Percentiles rank a stretch among this genome's conserved stretches.
Conservation (phyloP, 92 coral and sea anemone genomes). For the Palythoa heliodiscus region DNA sequence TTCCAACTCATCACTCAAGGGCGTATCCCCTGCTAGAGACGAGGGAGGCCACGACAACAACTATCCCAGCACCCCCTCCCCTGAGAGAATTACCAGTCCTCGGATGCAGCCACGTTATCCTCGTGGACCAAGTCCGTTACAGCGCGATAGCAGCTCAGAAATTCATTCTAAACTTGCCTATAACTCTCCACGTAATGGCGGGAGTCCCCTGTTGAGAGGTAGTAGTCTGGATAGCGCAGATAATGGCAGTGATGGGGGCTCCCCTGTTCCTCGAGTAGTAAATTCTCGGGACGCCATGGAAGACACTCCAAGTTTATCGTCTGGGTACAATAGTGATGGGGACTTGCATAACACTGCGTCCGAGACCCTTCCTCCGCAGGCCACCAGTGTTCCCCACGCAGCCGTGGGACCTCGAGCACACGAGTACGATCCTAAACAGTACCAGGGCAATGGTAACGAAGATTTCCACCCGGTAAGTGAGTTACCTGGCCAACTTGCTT, state of each 20-base stretch:
- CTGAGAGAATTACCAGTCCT: slow-evolving; percentile 29
- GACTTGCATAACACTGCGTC: slow-evolving; percentile 59
- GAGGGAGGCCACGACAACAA: slow-evolving; percentile 35
- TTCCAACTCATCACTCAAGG: slow-evolving; percentile 81
- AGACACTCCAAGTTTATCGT: slow-evolving; percentile 95
- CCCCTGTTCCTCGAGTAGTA: slow-evolving; percentile 58
- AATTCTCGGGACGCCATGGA: slow-evolving; percentile 56
- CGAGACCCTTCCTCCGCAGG: slow-evolving; percentile 52
- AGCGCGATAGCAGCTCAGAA: slow-evolving; percentile 72
- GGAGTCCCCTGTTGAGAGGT: slow-evolving; percentile 55
- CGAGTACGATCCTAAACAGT: slow-evolving; percentile 90
- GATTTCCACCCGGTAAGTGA: slow-evolving; percentile 86
- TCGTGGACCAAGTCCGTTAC: slow-evolving; percentile 48
- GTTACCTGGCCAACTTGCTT: background rate
- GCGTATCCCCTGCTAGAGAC: slow-evolving; percentile 56
- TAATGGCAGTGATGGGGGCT: slow-evolving; percentile 44
- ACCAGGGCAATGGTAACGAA: slow-evolving; percentile 78
- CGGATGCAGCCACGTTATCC: slow-evolving; percentile 23
- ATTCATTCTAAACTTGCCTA: slow-evolving; percentile 54
- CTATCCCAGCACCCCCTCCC: slow-evolving; percentile 15
- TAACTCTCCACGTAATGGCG: slow-evolving; percentile 69
- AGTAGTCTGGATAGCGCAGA: slow-evolving; percentile 38
- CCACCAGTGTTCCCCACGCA: slow-evolving; percentile 50
- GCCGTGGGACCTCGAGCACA: slow-evolving; percentile 62
- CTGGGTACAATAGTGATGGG: slow-evolving; percentile 96